phyloP scores from a whole-genome alignment of 2,797 vertebrate genomes.

The Sebastes goodei region DNA sequence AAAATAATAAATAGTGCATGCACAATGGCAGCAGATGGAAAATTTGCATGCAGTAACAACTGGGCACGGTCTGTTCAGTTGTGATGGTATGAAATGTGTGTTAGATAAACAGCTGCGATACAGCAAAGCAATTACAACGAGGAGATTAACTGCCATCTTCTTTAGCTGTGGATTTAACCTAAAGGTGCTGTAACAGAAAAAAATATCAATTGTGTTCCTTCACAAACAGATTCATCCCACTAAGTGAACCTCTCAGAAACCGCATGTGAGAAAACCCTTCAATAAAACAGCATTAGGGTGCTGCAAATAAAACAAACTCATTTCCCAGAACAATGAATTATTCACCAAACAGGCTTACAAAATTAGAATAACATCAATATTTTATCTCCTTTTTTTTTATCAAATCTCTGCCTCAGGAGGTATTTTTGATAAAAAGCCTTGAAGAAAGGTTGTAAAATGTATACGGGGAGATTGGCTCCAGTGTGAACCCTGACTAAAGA shows the following conservation, averaged over 20 bases:
- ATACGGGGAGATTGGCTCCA: neutral
- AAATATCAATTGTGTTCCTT: slow-evolving; percentile 1
- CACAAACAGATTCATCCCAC: neutral
- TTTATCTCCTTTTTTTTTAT: slow-evolving; percentile 32
- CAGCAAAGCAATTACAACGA: neutral
- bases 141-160: neutral
- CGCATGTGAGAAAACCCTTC: slow-evolving; percentile 14
- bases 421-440: slow-evolving; percentile 20
- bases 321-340: slow-evolving; percentile 60
- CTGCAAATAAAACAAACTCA: slow-evolving; percentile 42
- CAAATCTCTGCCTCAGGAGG: slow-evolving; percentile 26
- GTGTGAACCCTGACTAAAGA: slow-evolving; percentile 9
- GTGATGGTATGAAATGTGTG: slow-evolving; percentile 1
- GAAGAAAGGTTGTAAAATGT: slow-evolving; percentile 16
- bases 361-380: slow-evolving; percentile 70
- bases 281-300: slow-evolving; percentile 21
- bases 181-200: neutral
- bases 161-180: slow-evolving; percentile 10
- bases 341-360: slow-evolving; percentile 57
- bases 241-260: neutral
- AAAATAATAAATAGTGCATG: slow-evolving; percentile 1
- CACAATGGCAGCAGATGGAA: slow-evolving; percentile 50
- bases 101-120: neutral
- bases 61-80: neutral
- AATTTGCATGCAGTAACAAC: slow-evolving; percentile 33